Conservation (phyloP, 1,140 invertebrate genomes). For the Drosophila tropicalis region DNA sequence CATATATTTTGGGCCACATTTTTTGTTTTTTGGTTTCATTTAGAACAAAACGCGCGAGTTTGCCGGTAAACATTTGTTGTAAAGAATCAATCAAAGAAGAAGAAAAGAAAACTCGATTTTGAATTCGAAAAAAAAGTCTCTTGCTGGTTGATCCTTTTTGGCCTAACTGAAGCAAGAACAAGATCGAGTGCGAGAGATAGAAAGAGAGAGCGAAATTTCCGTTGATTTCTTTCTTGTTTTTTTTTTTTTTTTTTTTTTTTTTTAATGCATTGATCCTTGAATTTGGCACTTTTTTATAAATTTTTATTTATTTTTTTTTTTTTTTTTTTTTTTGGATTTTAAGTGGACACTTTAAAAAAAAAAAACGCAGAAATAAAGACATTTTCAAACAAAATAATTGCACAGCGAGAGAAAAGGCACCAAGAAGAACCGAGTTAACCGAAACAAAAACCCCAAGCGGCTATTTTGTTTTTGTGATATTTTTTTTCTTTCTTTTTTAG, state of each 20-base stretch:
- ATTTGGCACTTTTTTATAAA: neutral
- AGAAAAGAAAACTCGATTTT: neutral
- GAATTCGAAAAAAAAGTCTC: neutral
- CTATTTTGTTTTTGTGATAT: neutral
- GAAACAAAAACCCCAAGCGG: slow-evolving; percentile 36
- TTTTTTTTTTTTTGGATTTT: slow-evolving; percentile 16
- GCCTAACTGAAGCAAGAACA: neutral
- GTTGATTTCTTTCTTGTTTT: slow-evolving; percentile 1
- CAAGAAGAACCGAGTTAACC: slow-evolving; percentile 10
- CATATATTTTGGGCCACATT: slow-evolving; percentile 38
- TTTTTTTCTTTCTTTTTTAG: slow-evolving; percentile 1
- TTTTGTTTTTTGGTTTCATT: slow-evolving; percentile 1
- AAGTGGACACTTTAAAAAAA: slow-evolving; percentile 54
- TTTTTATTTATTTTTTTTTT: slow-evolving; percentile 9
- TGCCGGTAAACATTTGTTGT: neutral
- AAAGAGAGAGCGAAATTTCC: neutral
- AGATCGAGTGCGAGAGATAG: neutral
- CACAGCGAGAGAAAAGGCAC: slow-evolving; percentile 22
- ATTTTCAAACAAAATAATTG: slow-evolving; percentile 20
- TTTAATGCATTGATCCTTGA: slow-evolving; percentile 17
- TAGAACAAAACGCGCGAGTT: neutral
- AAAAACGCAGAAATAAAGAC: slow-evolving; percentile 37
- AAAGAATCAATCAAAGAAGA: neutral
- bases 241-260: neutral
- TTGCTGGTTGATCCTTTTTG: neutral